These are phyloP conservation scores for Stenotaenia linearis DNA, from an alignment of 2,888 invertebrate genomes.

Conservation along the genomic window DNA sequence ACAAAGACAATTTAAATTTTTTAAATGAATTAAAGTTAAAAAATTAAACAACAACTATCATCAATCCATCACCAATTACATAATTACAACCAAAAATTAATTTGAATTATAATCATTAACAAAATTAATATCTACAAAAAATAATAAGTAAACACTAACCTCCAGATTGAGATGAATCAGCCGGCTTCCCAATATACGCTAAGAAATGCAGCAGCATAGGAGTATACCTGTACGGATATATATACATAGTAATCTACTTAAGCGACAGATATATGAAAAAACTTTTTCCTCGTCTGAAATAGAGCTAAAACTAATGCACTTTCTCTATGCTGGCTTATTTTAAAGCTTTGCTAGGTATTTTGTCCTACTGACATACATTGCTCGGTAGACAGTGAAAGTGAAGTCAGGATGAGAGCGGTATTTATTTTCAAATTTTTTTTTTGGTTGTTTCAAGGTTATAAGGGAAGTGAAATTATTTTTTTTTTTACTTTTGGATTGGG, in stretches of 20 bases:
- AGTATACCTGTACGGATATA: background rate
- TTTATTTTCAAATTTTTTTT: background rate
- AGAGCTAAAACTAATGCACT: background rate
- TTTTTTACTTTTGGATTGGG: background rate
- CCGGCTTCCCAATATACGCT: background rate
- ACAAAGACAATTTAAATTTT: too few relatives aligned
- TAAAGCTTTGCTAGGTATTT: background rate
- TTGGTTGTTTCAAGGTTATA: background rate
- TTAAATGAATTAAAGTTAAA: too few relatives aligned
- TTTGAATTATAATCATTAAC: too few relatives aligned
- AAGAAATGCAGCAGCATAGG: background rate
- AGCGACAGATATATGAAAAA: background rate
- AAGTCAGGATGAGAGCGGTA: background rate
- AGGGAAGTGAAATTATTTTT: background rate
- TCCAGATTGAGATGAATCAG: background rate
- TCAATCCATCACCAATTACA: too few relatives aligned
- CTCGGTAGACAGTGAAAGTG: background rate
- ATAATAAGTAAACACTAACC: background rate
- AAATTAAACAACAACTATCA: too few relatives aligned
- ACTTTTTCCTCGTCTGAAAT: background rate
- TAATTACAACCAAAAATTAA: too few relatives aligned
- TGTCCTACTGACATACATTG: constrained; percentile 9
- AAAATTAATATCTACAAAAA: background rate
- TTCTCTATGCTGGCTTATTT: background rate
- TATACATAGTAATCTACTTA: background rate